Percentiles rank a stretch among this genome's conserved stretches.
Conservation (phyloP, 2,888 invertebrate species). For the Elegia similella region DNA sequence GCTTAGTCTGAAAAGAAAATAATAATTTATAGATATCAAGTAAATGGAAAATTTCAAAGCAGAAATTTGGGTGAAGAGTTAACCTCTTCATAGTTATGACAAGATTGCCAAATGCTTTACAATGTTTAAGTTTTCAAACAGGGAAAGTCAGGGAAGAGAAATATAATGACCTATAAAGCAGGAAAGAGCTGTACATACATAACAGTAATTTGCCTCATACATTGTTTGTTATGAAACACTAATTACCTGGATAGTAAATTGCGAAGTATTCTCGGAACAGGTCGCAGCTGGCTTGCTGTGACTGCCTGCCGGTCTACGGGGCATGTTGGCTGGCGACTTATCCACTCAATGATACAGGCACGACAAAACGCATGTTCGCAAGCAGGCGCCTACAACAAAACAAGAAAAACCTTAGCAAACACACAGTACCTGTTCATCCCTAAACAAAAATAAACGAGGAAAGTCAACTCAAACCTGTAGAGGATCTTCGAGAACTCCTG, state of each 20-base stretch:
- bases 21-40: background rate
- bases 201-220: slow-evolving; percentile 25
- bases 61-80: too few relatives aligned
- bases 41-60: too few relatives aligned
- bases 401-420: slow-evolving; percentile 24
- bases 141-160: background rate
- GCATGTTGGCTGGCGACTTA: slow-evolving; percentile 95
- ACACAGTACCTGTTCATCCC: slow-evolving; percentile 21
- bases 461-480: slow-evolving; percentile 86
- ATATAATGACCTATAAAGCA: background rate
- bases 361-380: slow-evolving; percentile 98
- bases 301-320: slow-evolving; percentile 96
- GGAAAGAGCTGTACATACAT: slow-evolving; percentile 1
- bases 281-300: slow-evolving; percentile 93
- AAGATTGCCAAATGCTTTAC: too few relatives aligned
- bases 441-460: background rate
- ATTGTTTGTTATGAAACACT: slow-evolving; percentile 35
- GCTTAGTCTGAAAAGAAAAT: slow-evolving; percentile 83
- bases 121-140: too few relatives aligned
- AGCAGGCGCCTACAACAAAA: slow-evolving; percentile 88
- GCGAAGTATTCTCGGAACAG: slow-evolving; percentile 95
- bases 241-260: slow-evolving; percentile 92
- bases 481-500: slow-evolving; percentile 96
- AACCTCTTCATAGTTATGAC: background rate
- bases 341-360: slow-evolving; percentile 97